Evolutionary conservation across 1,140 invertebrate species (phyloP).

Genomic region (Polypedilum vanderplanki): DNA sequence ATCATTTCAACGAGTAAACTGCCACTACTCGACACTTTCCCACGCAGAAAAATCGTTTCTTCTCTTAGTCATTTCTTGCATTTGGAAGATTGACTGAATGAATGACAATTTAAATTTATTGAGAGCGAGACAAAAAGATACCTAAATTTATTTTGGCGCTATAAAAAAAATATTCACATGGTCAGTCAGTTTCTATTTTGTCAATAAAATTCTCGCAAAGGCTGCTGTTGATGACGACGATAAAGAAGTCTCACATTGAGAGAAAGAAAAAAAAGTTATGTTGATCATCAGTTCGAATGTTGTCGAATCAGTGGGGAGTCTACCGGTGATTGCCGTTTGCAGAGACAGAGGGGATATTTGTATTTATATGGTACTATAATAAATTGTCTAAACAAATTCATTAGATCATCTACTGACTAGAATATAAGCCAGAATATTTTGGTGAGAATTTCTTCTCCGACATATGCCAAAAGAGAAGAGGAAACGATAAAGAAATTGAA

Average conservation of each 20-base stretch:
- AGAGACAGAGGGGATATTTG: background rate
- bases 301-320: background rate
- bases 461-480: background rate
- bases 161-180: no score
- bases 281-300: constrained; percentile 9
- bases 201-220: background rate
- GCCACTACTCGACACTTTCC: background rate
- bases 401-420: constrained; percentile 24
- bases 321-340: constrained; percentile 3
- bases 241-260: constrained; percentile 9
- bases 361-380: constrained; percentile 23
- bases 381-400: constrained; percentile 28
- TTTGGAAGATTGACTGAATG: background rate
- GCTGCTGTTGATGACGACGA: background rate
- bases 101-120: background rate
- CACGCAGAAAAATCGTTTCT: constrained; percentile 10
- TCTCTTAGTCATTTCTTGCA: background rate
- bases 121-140: background rate
- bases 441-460: background rate
- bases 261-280: background rate
- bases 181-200: no score
- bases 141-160: no score
- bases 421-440: background rate
- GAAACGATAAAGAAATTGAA: background rate
- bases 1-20: no score